Conservation (phyloP, 2,797 vertebrate genomes). For the Lacerta agilis region DNA sequence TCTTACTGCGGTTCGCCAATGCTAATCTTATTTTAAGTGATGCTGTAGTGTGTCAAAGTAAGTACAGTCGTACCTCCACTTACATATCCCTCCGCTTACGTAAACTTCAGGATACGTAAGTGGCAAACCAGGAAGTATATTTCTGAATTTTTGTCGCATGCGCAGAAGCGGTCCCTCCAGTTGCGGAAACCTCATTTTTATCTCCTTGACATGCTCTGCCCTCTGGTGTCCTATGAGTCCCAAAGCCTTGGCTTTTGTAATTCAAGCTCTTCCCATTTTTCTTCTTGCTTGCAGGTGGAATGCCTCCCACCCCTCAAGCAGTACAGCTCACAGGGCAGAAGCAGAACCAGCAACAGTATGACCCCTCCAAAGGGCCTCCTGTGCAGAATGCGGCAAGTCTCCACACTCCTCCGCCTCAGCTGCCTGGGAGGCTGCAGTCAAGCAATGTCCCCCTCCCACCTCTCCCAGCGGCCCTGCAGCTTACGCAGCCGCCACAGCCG, state of each 20-base stretch:
- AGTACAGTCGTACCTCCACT: slow-evolving; percentile 18
- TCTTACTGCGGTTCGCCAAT: slow-evolving; percentile 56
- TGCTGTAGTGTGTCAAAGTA: slow-evolving; percentile 69
- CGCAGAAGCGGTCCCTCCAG: too few species aligned
- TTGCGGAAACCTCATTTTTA: not conserved
- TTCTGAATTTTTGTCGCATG: too few species aligned
- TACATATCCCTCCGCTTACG: too few species aligned
- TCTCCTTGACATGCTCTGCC: not conserved
- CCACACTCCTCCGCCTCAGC: slow-evolving; percentile 90
- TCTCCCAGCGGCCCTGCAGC: slow-evolving; percentile 77
- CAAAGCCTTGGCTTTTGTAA: not conserved
- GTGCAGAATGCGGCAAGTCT: slow-evolving; percentile 93
- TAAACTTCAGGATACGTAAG: too few species aligned
- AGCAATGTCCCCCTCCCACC: slow-evolving; percentile 79
- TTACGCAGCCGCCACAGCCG: slow-evolving; percentile 80
- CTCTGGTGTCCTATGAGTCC: not conserved
- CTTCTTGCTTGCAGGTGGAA: slow-evolving; percentile 85
- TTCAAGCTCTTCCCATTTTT: slow-evolving; percentile 15
- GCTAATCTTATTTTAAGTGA: slow-evolving; percentile 56
- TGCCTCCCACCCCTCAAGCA: slow-evolving; percentile 91
- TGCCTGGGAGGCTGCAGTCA: slow-evolving; percentile 84
- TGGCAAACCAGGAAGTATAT: too few species aligned
- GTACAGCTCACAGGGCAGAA: slow-evolving; percentile 93
- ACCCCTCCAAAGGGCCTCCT: slow-evolving; percentile 92
- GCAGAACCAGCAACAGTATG: slow-evolving; percentile 92